Base-by-base conservation (phyloP, 2,113 vertebrate species). In the Chelonoidis abingdonii region DNA sequence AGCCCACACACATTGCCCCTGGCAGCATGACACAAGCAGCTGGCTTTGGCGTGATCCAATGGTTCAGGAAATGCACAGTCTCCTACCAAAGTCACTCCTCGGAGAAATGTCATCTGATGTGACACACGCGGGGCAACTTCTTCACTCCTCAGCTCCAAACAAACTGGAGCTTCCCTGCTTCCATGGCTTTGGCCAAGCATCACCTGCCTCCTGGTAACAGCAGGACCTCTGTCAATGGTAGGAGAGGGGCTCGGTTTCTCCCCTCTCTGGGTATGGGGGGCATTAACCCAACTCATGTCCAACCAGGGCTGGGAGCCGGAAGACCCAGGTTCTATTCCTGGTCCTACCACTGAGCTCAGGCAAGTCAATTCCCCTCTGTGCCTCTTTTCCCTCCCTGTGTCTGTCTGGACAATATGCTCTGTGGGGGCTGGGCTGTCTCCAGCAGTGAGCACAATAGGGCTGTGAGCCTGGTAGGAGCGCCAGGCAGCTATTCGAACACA, bases 1-100 rank as follows among this genome's bases (percentile, higher is more conserved):
- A 69, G 91, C 91, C 96, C 93, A 83, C 89, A 44, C 91, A 8
- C 49, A 57, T 35, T 72, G 91, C 83, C 92, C 91, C 89, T 94
- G 94, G 83, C 16, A 1, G 31, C 1, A 3, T 95, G 95, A 80
- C 2, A 81, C 96, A 93, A 94, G 88, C 3, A 13, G 24, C 59
- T 93, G 88, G 88, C 3, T 69, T 24, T 41, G 1, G 3, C 5
- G 25, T 93, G 95, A 91, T 47, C 88, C 90, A 90, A 94, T 10
- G 41, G 90, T 72, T 87, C 92, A 69, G 89, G 84, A n/a, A 31
- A 31, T 3, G 14, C 5, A 79, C 1, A 86, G 80, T 1, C 1
- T 4, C 9, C 88, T 4, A 92, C 80, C 78, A 69, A 44, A 89
- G 91, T 80, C 25, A 80, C 8, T 72, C 19, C n/a, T 8, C n/a